Conservation (phyloP, 2,888 invertebrate genomes). For the Sphinx pinastri region DNA sequence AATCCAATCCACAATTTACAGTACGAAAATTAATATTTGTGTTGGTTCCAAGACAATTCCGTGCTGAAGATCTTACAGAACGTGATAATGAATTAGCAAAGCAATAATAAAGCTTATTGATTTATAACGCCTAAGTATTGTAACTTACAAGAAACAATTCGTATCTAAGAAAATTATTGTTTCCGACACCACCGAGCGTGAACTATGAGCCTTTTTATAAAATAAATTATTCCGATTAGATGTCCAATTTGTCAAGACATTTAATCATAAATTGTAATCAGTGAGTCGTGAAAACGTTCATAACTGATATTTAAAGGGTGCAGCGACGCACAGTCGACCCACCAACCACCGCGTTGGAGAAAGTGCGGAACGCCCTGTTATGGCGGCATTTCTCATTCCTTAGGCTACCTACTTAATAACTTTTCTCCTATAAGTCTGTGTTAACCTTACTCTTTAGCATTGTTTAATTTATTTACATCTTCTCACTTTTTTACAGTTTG, state of each 20-base stretch:
- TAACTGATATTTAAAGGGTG: conserved; percentile 54
- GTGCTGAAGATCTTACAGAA: background rate
- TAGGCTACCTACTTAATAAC: conserved; percentile 45
- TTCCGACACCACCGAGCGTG: background rate
- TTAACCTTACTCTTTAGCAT: conserved; percentile 61
- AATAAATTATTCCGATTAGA: conserved; percentile 15
- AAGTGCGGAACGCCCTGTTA: conserved; percentile 77
- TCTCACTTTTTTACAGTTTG: conserved; percentile 37
- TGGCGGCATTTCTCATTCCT: conserved; percentile 77
- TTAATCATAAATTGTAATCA: conserved; percentile 21
- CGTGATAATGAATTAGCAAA: background rate
- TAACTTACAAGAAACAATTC: conserved; percentile 10
- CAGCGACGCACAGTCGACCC: conserved; percentile 43
- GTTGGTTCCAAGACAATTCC: no score
- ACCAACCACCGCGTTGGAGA: conserved; percentile 53
- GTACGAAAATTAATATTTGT: no score
- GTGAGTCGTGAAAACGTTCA: conserved; percentile 8
- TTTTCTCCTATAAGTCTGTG: conserved; percentile 69
- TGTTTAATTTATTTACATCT: conserved; percentile 47
- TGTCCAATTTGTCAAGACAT: conserved; percentile 13
- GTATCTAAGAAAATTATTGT: conserved; percentile 1
- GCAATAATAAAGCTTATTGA: background rate
- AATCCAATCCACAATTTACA: no score
- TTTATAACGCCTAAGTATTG: conserved; percentile 1
- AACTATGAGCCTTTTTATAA: conserved; percentile 14